Percentiles rank a stretch among this genome's conserved stretches.
These are phyloP conservation scores for Alsophila aescularia DNA, from an alignment of 2,888 invertebrate species.

Conservation along the genomic window DNA sequence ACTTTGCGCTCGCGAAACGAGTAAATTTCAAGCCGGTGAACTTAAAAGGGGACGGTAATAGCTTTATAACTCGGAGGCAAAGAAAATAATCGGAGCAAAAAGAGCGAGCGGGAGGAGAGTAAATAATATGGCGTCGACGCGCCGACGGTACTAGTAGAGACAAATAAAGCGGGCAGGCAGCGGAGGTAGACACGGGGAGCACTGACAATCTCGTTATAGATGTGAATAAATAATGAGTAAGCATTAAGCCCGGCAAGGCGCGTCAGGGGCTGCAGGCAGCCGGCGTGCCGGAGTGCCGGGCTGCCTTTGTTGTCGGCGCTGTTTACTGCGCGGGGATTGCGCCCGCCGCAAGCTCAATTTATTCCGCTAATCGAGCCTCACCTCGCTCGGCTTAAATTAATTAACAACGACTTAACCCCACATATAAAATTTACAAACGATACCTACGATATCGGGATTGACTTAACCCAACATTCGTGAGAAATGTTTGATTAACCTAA, in stretches of 20 bases:
- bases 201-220: slow-evolving; percentile 81
- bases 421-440: slow-evolving; percentile 58
- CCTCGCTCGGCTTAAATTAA: slow-evolving; percentile 76
- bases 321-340: slow-evolving; percentile 74
- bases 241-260: slow-evolving; percentile 72
- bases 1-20: slow-evolving; percentile 39
- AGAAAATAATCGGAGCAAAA: slow-evolving; percentile 67
- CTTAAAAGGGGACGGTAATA: slow-evolving; percentile 63
- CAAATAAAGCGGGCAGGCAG: slow-evolving; percentile 62
- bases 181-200: slow-evolving; percentile 63
- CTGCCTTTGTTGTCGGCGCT: slow-evolving; percentile 76
- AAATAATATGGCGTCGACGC: slow-evolving; percentile 50
- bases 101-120: slow-evolving; percentile 59
- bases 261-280: slow-evolving; percentile 43
- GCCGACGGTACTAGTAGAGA: slow-evolving; percentile 48
- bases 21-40: slow-evolving; percentile 42
- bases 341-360: slow-evolving; percentile 76
- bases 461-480: slow-evolving; percentile 11
- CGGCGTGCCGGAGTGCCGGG: slow-evolving; percentile 49
- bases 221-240: slow-evolving; percentile 83
- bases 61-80: slow-evolving; percentile 64
- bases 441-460: slow-evolving; percentile 30
- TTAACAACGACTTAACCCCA: slow-evolving; percentile 71
- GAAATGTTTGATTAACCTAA: slow-evolving; percentile 8
- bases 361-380: slow-evolving; percentile 78